Base-by-base conservation (phyloP, 2,888 invertebrate genomes). In the Sisyra terminalis region DNA sequence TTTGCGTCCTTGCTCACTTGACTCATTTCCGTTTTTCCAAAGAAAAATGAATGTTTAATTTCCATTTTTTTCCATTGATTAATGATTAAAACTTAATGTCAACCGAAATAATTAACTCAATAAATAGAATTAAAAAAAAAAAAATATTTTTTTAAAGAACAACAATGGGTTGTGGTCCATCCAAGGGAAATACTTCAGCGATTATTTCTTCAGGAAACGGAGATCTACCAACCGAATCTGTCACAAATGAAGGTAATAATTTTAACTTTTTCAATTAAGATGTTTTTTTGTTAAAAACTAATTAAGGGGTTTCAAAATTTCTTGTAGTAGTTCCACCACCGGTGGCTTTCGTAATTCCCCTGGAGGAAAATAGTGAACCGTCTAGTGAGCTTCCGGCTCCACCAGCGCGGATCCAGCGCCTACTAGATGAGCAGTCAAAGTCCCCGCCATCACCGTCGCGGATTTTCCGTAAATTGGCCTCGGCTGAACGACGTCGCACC, bases 301-400 rank as follows among this genome's bases (percentile, higher is more conserved):
- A 15, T 24, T 35, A 32, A n/a, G 10, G 40, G 14, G n/a, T 36
- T 36, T 14, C n/a, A n/a, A n/a, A n/a, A n/a, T n/a, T n/a, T n/a
- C n/a, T n/a, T n/a, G n/a, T 37, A 46, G 47, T 42, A 8, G 43
- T 43, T 2, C 43, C 57, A 52, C 49, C 64, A 63, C 70, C 73
- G 4, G 62, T 75, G 50, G 72, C 75, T 1, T 76, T 73, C 53
- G 73, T 71, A 56, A 71, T 76, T 10, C 71, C 74, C 0, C 51
- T 75, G 29, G 66, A 66, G 30, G 64, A 64, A 24, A 57, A 54
- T 0, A 54, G 51, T 32, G 58, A 59, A 7, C 34, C 24, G 8
- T 9, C n/a, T 7, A 29, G 8, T 8, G 24, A 11, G 18, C 14
- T 35, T 14, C 34, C 35, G 4, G 17, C 34, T 2, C 42, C 42